A percentile compares a stretch with the other conserved stretches of the same genome.
Evolutionary conservation across 2,113 vertebrate genomes (phyloP).

Genomic region (Mus spicilegus): DNA sequence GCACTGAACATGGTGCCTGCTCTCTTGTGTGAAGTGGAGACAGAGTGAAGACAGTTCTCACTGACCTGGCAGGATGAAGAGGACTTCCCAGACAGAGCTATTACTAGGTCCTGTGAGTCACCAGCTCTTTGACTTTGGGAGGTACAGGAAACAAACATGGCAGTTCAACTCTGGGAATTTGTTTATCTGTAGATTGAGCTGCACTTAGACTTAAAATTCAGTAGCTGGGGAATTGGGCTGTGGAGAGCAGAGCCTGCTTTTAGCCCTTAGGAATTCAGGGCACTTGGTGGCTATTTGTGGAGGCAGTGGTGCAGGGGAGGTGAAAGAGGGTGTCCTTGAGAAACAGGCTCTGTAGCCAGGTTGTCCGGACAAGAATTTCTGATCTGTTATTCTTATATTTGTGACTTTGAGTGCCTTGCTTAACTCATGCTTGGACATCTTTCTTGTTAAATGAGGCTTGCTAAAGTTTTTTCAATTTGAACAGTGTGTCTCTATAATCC

Average conservation of each 20-base stretch:
- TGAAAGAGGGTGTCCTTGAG: too few relatives aligned
- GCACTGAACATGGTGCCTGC: not conserved
- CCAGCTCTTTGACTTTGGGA: not conserved
- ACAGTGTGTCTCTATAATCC: not conserved
- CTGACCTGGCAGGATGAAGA: not conserved
- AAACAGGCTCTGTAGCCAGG: not conserved
- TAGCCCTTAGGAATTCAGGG: not conserved
- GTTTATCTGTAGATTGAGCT: not conserved
- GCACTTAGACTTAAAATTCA: not conserved
- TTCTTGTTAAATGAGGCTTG: not conserved
- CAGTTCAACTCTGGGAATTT: not conserved
- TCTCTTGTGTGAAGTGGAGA: too few relatives aligned
- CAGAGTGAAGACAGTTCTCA: not conserved
- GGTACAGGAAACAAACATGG: not conserved
- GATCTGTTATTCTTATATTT: not conserved
- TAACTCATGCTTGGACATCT: not conserved
- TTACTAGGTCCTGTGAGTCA: not conserved
- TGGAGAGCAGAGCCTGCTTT: not conserved
- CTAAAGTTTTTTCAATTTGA: slow-evolving; percentile 38
- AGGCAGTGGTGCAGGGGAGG: not conserved
- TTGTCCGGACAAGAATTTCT: not conserved
- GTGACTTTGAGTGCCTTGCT: not conserved
- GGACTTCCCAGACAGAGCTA: not conserved
- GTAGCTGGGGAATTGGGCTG: not conserved
- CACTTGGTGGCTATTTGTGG: not conserved